Conservation (phyloP, 2,888 invertebrate genomes). For the Ecdyonurus torrentis region DNA sequence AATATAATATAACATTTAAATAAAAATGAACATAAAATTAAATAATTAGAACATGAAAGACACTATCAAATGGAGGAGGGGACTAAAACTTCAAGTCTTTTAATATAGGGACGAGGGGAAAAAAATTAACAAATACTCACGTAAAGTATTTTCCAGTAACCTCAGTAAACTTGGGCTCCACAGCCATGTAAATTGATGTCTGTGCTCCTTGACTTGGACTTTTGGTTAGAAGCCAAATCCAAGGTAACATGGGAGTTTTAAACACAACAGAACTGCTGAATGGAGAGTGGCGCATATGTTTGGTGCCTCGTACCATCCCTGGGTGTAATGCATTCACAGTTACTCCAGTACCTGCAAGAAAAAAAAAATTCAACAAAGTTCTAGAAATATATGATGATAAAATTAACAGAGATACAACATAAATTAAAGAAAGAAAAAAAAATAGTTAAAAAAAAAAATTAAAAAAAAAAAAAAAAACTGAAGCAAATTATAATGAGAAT, state of each 20-base stretch:
- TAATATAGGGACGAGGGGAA: not conserved
- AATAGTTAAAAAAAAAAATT: too few species aligned
- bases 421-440: too few species aligned
- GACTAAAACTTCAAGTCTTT: not conserved
- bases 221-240: conserved; percentile 26
- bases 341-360: conserved; percentile 18
- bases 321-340: conserved; percentile 29
- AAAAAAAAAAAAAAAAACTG: too few species aligned
- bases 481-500: too few species aligned
- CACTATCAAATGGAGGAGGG: not conserved
- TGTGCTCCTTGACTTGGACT: conserved; percentile 29
- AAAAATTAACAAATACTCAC: conserved; percentile 19
- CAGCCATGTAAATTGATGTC: conserved; percentile 25
- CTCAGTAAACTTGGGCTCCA: conserved; percentile 24
- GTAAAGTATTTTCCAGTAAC: conserved; percentile 28
- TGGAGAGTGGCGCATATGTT: conserved; percentile 23
- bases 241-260: conserved; percentile 23
- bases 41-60: too few species aligned
- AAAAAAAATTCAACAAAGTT: not conserved
- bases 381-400: not conserved
- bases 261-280: conserved; percentile 24
- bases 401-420: not conserved
- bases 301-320: conserved; percentile 28
- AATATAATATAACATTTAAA: not conserved
- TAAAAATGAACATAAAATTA: not conserved